Conservation (phyloP, 1,140 invertebrate species). For the Mamestra configurata region DNA sequence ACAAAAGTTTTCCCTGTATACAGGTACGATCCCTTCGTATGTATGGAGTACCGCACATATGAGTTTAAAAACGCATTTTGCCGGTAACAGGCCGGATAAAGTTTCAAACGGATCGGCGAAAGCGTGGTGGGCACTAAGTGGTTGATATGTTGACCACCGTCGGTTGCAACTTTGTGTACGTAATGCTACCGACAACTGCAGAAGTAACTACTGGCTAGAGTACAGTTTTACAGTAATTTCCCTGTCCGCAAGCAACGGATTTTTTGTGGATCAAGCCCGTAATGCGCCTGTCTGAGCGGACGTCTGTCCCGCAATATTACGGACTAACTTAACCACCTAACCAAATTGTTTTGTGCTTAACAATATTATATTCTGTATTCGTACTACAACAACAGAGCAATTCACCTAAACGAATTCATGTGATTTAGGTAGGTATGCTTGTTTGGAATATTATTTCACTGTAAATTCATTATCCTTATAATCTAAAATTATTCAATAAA, state of each 20-base stretch:
- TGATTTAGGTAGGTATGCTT: neutral
- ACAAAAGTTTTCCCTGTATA: slow-evolving; percentile 7
- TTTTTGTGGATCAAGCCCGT: slow-evolving; percentile 35
- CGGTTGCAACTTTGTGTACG: slow-evolving; percentile 34
- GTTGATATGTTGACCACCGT: slow-evolving; percentile 23
- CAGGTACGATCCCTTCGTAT: slow-evolving; percentile 25
- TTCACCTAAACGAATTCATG: neutral
- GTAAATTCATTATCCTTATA: neutral
- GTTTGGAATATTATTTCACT: neutral
- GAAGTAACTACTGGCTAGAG: neutral
- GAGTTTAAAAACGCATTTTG: slow-evolving; percentile 32
- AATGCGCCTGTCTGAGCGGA: slow-evolving; percentile 1
- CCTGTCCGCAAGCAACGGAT: slow-evolving; percentile 37
- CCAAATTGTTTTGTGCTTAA: neutral
- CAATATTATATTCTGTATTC: neutral
- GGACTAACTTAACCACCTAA: slow-evolving; percentile 3
- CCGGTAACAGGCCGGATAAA: slow-evolving; percentile 19
- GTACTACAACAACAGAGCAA: neutral
- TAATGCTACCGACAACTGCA: slow-evolving; percentile 4
- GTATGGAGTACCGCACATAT: neutral
- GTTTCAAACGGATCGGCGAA: slow-evolving; percentile 21
- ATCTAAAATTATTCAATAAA: neutral
- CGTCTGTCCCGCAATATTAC: slow-evolving; percentile 9
- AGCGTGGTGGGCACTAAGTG: slow-evolving; percentile 32
- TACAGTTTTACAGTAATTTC: slow-evolving; percentile 41